Percentiles rank a stretch among this genome's conserved stretches.
phyloP scores from a whole-genome alignment of 2,797 vertebrate species.

The Lacerta bilineata region DNA sequence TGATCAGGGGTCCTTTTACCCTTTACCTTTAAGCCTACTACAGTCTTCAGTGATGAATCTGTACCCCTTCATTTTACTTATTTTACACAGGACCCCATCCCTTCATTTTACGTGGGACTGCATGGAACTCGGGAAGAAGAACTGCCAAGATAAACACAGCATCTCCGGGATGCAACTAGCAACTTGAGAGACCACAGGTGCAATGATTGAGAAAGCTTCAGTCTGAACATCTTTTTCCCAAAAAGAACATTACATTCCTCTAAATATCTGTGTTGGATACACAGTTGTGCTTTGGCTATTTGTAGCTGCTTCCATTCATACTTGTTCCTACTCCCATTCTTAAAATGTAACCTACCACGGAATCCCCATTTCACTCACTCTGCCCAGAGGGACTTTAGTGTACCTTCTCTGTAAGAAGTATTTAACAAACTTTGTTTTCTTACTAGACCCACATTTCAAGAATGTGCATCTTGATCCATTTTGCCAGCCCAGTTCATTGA shows the following conservation, averaged over 20 bases:
- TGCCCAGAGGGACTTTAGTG: background rate
- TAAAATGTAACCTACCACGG: background rate
- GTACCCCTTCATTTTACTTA: background rate
- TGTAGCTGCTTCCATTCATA: background rate
- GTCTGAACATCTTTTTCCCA: background rate
- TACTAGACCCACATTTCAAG: conserved; percentile 9
- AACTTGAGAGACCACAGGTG: background rate
- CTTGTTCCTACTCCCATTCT: background rate
- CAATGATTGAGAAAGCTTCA: background rate
- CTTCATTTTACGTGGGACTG: background rate
- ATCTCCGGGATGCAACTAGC: background rate
- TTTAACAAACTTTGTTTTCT: background rate
- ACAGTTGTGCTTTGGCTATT: background rate
- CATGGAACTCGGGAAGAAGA: background rate
- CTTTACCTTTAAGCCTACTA: too few relatives aligned
- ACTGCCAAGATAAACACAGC: background rate
- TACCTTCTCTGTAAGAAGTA: background rate
- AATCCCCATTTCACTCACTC: background rate
- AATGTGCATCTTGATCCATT: background rate
- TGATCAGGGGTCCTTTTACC: too few relatives aligned
- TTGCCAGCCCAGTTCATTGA: conserved; percentile 9
- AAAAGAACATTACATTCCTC: too few relatives aligned
- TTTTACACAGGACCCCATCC: background rate
- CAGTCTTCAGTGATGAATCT: background rate
- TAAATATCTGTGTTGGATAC: background rate